Percentiles rank a stretch among this genome's conserved stretches.
These are phyloP conservation scores for Steinernema feltiae DNA, from an alignment of 1,140 invertebrate genomes.

Conservation along the genomic window DNA sequence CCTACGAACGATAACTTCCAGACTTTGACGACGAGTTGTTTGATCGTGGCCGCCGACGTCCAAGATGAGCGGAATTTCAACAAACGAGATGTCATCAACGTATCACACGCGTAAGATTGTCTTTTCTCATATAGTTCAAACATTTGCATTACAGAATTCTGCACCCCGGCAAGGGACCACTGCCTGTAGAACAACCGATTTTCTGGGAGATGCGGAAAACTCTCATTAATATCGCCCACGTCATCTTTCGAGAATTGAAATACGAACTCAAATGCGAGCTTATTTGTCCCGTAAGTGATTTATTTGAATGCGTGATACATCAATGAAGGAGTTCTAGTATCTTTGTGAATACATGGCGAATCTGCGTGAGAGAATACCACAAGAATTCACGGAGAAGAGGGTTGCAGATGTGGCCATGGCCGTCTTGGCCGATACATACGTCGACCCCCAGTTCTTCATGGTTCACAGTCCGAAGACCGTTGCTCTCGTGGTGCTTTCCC, in stretches of 20 bases:
- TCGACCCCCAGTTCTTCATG: background rate
- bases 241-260: background rate
- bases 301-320: too few relatives aligned
- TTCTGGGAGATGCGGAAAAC: slow-evolving; percentile 3
- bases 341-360: background rate
- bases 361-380: background rate
- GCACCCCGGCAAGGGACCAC: background rate
- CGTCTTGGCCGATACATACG: background rate
- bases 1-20: background rate
- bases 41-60: slow-evolving; percentile 1
- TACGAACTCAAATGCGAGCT: background rate
- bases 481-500: background rate
- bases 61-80: background rate
- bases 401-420: background rate
- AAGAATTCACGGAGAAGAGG: background rate
- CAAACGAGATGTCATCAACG: slow-evolving; percentile 5
- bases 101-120: background rate
- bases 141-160: background rate
- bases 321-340: too few relatives aligned
- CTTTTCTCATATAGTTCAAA: background rate
- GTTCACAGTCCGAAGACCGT: slow-evolving; percentile 6
- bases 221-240: background rate
- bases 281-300: background rate
- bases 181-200: background rate
- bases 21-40: background rate